Percentiles rank a stretch among this genome's conserved stretches.
These are phyloP conservation scores for Balearica regulorum DNA, from an alignment of 2,797 vertebrate species.

Conservation along the genomic window DNA sequence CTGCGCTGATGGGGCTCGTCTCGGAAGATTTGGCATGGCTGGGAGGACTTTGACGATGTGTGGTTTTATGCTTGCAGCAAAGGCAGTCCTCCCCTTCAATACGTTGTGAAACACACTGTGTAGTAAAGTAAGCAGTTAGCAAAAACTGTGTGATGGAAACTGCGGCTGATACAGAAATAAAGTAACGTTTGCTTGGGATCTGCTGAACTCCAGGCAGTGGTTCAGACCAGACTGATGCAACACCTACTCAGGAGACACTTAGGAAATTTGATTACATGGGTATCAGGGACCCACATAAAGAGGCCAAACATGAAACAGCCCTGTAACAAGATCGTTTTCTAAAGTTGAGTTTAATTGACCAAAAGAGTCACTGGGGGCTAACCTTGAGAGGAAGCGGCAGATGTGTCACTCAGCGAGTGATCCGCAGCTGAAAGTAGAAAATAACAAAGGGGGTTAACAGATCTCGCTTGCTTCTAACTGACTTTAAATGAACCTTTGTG, in stretches of 20 bases:
- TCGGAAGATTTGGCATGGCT: neutral
- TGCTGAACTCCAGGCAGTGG: neutral
- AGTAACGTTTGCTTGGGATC: neutral
- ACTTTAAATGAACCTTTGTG: neutral
- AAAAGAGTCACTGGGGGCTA: neutral
- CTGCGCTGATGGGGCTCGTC: neutral
- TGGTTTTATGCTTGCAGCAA: neutral
- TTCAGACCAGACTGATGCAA: neutral
- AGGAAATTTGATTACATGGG: neutral
- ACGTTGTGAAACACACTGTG: neutral
- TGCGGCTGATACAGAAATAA: neutral
- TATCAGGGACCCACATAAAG: neutral
- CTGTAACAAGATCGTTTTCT: neutral
- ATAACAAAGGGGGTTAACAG: neutral
- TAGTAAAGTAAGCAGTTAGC: neutral
- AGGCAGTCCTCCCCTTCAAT: neutral
- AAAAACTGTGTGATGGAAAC: neutral
- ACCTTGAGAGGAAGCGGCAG: neutral
- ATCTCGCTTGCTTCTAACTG: neutral
- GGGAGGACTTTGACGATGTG: neutral
- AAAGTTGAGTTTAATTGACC: neutral
- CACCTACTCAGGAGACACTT: neutral
- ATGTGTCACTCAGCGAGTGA: neutral
- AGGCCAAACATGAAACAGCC: neutral
- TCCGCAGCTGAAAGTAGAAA: neutral